Evolutionary conservation across 1,140 invertebrate genomes (phyloP).

Genomic region (Aporrectodea caliginosa): DNA sequence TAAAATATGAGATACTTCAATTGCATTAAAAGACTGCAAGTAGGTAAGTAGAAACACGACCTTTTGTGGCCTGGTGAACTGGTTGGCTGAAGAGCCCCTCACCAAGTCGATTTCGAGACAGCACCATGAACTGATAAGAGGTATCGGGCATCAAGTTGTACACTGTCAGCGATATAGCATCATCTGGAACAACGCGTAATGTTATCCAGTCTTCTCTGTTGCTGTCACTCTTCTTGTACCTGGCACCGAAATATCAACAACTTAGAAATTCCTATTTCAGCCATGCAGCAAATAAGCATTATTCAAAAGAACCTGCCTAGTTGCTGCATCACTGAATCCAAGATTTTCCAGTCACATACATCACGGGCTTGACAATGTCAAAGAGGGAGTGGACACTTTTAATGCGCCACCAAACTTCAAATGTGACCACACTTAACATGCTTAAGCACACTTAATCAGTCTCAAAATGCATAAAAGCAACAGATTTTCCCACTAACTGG

Average conservation of each 20-base stretch:
- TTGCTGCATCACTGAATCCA: not conserved
- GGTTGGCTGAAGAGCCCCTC: conserved; percentile 92
- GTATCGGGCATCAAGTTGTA: conserved; percentile 83
- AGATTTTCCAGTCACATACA: not conserved
- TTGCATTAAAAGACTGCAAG: no score
- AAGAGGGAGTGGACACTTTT: not conserved
- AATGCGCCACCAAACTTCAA: not conserved
- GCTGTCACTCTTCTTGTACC: conserved; percentile 15
- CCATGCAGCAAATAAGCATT: not conserved
- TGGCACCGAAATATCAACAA: not conserved
- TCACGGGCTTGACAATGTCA: not conserved
- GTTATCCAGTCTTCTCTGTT: conserved; percentile 40
- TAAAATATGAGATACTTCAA: no score
- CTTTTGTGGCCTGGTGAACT: conserved; percentile 81
- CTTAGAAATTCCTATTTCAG: not conserved
- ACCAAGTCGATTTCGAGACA: conserved; percentile 87
- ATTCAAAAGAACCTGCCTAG: not conserved
- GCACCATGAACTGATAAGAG: conserved; percentile 92
- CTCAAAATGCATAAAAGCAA: no score
- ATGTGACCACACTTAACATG: no score
- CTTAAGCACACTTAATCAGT: no score
- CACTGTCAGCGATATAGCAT: conserved; percentile 83
- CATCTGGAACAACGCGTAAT: conserved; percentile 58
- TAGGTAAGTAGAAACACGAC: conserved; percentile 63
- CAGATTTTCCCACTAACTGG: no score